phyloP scores from a whole-genome alignment of 2,797 vertebrate genomes.

The Orientallactaga sibirica region DNA sequence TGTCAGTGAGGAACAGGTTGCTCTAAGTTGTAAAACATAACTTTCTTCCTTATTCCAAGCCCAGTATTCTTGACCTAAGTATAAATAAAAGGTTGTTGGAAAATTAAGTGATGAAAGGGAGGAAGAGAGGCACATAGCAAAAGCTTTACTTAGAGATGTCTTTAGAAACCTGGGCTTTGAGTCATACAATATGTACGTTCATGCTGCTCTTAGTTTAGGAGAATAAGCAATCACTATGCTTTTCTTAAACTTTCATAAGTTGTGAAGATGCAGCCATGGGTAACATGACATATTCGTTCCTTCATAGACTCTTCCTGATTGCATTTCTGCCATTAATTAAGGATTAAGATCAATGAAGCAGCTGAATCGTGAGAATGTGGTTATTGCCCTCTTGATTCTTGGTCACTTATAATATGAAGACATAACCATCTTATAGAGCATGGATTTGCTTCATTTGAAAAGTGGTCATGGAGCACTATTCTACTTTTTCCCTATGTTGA shows the following conservation, averaged over 20 bases:
- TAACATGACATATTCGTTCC: not conserved
- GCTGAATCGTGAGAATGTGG: not conserved
- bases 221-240: not conserved
- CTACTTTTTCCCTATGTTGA: slow-evolving; percentile 5
- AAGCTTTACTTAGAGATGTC: no score
- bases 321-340: not conserved
- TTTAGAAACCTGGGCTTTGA: not conserved
- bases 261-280: not conserved
- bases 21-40: not conserved
- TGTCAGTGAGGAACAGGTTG: not conserved
- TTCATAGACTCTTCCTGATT: not conserved
- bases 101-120: not conserved
- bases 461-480: not conserved
- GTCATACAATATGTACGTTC: not conserved
- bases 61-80: not conserved
- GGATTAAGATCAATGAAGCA: not conserved
- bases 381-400: not conserved
- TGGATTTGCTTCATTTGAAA: not conserved
- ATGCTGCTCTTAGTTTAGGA: not conserved
- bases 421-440: not conserved
- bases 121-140: rapidly evolving
- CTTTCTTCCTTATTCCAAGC: not conserved
- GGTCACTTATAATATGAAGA: not conserved
- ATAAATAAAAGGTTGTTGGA: not conserved
- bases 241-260: not conserved